These are phyloP conservation scores for Helobdella robusta DNA, from an alignment of 2,888 invertebrate species.

Conservation along the genomic window DNA sequence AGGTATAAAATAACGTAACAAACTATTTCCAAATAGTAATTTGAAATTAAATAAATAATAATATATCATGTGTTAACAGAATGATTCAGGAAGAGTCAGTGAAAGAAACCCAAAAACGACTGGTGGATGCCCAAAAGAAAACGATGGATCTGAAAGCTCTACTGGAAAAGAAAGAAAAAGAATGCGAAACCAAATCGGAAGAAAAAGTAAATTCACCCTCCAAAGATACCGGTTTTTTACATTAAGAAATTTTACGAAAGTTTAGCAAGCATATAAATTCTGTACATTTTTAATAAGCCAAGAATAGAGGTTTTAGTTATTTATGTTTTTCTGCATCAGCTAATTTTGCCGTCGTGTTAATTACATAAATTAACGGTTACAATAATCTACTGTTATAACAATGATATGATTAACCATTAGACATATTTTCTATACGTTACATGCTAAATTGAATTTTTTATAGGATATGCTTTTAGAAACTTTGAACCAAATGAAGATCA, in stretches of 20 bases:
- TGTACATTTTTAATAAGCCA: no score
- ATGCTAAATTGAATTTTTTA: background rate
- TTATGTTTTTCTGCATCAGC: no score
- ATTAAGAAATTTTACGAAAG: no score
- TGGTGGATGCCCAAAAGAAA: constrained; percentile 77
- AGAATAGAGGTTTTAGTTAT: no score
- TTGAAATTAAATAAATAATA: no score
- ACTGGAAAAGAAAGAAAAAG: constrained; percentile 80
- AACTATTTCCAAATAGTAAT: background rate
- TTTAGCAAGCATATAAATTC: no score
- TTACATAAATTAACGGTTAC: no score
- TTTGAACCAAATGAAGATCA: constrained; percentile 68
- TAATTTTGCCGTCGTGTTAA: no score
- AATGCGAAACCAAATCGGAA: constrained; percentile 75
- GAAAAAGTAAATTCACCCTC: constrained; percentile 67
- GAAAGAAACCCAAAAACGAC: constrained; percentile 72
- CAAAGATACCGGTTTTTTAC: no score
- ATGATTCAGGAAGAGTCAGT: constrained; percentile 86
- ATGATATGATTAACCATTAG: no score
- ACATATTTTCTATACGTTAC: no score
- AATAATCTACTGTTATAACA: background rate
- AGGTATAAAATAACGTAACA: background rate
- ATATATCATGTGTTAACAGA: constrained; percentile 46
- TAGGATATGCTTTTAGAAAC: constrained; percentile 46
- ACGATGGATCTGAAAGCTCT: constrained; percentile 76